These are phyloP conservation scores for Chaetophractus vellerosus DNA, from an alignment of 2,797 vertebrate genomes.

Conservation along the genomic window DNA sequence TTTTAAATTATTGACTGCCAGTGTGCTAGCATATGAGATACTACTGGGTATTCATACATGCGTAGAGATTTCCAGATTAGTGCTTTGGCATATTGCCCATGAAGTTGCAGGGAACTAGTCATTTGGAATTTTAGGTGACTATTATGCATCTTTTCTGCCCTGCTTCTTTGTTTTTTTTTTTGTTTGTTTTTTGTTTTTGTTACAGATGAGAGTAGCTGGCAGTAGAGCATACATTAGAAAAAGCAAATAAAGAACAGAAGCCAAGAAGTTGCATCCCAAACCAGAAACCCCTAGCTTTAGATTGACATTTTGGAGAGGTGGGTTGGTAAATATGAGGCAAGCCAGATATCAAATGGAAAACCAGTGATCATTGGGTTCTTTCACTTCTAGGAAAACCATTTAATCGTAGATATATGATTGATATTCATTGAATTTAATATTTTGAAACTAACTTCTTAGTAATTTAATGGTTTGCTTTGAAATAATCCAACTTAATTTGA, in stretches of 20 bases:
- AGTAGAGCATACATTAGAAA: constrained; percentile 32
- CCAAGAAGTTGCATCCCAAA: constrained; percentile 53
- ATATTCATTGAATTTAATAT: constrained; percentile 38
- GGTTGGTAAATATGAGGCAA: not conserved
- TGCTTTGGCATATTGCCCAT: not conserved
- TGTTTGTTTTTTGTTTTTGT: no score
- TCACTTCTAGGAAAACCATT: not conserved
- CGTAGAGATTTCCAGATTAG: not conserved
- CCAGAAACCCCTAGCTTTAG: not conserved
- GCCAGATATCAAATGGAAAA: not conserved
- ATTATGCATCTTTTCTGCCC: not conserved
- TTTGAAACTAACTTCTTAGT: constrained; percentile 54
- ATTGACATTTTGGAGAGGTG: not conserved
- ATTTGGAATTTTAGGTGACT: not conserved
- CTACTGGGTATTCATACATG: not conserved
- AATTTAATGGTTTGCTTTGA: constrained; percentile 56
- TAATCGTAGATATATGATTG: constrained; percentile 12
- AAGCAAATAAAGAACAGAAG: constrained; percentile 72
- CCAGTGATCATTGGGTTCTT: not conserved
- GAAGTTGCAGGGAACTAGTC: not conserved
- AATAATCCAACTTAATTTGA: constrained; percentile 42
- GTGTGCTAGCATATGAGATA: not conserved
- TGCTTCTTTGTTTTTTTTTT: not conserved
- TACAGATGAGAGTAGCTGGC: not conserved
- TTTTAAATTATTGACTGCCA: not conserved